Base-by-base conservation (phyloP, 2,888 invertebrate genomes). In the Caenorhabditis drosophilae region DNA sequence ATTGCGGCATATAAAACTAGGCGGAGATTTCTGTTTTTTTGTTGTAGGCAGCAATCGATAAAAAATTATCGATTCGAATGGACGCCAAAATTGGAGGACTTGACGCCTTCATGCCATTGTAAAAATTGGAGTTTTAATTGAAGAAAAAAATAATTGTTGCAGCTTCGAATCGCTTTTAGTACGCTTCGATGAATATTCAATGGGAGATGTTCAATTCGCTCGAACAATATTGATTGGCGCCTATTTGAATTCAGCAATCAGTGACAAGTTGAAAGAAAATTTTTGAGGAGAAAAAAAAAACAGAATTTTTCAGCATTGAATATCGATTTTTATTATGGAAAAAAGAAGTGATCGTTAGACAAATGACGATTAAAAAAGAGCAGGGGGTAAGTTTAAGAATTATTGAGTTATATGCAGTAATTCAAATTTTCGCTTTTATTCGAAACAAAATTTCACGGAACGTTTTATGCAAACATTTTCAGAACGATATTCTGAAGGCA, bases 21-120 rank as follows among this genome's bases (percentile, higher is more conserved):
- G n/a, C n/a, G n/a, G n/a, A n/a, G n/a, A n/a, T n/a, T n/a, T n/a
- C n/a, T n/a, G n/a, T n/a, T n/a, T n/a, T n/a, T n/a, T n/a, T 81
- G 26, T 7, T 68, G 12, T 44, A 46, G 20, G 36, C 53, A 9
- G 75, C 70, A 12, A 18, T 27, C 15, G 62, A 70, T 15, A 71
- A 69, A 7, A 61, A 67, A 15, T 56, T 81, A 9, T 49, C 31
- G 7, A 42, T 81, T 3, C 54, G 72, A 15, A 52, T 79, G 52
- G 57, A 53, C 12, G 50, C 60, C 16, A 67, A 70, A 42, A 60
- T 80, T 9, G 74, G 80, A 7, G 76, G 71, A 23, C 55, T 79
- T 16, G 81, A 81, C 44, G 75, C 78, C 4, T 81, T 81, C 52
- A 69, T 76, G 59, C 78, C 80, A 26, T 81, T 80, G 77, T 79